These are phyloP conservation scores for Boloria euphrosyne DNA, from an alignment of 2,888 invertebrate species.

Conservation along the genomic window DNA sequence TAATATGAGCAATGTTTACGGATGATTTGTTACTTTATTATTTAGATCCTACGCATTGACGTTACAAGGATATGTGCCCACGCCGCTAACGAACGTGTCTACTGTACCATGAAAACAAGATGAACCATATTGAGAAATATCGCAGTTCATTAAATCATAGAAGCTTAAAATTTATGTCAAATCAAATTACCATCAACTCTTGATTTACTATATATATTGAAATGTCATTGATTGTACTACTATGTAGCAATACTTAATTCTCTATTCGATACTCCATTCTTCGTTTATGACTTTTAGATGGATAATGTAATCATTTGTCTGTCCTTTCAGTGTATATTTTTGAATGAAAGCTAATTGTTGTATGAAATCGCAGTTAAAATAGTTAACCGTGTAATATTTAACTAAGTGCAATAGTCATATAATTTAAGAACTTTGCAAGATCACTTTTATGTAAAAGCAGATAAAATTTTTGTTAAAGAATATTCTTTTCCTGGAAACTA, in stretches of 20 bases:
- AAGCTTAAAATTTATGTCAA: slow-evolving; percentile 16
- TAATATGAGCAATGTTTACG: slow-evolving; percentile 16
- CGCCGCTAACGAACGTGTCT: slow-evolving; percentile 19
- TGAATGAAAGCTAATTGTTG: too few species aligned
- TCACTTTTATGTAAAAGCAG: too few species aligned
- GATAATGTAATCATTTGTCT: too few species aligned
- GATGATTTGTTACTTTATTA: slow-evolving; percentile 13
- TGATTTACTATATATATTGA: slow-evolving; percentile 6
- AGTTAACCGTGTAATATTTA: too few species aligned
- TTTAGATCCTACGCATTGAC: slow-evolving; percentile 24
- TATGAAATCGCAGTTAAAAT: too few species aligned
- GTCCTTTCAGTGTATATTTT: too few species aligned
- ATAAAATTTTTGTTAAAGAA: too few species aligned
- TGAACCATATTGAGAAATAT: slow-evolving; percentile 28
- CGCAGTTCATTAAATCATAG: slow-evolving; percentile 17
- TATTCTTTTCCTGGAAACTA: too few species aligned
- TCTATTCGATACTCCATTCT: neutral
- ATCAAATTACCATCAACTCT: slow-evolving; percentile 15
- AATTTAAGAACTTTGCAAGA: too few species aligned
- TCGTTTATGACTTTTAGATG: too few species aligned
- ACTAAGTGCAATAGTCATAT: too few species aligned
- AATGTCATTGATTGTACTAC: slow-evolving; percentile 8
- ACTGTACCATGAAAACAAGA: slow-evolving; percentile 20
- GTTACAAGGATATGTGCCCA: slow-evolving; percentile 31
- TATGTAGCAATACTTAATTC: neutral